Evolutionary conservation across 2,888 invertebrate species (phyloP).

Genomic region (Parapristionchus giblindavisi): DNA sequence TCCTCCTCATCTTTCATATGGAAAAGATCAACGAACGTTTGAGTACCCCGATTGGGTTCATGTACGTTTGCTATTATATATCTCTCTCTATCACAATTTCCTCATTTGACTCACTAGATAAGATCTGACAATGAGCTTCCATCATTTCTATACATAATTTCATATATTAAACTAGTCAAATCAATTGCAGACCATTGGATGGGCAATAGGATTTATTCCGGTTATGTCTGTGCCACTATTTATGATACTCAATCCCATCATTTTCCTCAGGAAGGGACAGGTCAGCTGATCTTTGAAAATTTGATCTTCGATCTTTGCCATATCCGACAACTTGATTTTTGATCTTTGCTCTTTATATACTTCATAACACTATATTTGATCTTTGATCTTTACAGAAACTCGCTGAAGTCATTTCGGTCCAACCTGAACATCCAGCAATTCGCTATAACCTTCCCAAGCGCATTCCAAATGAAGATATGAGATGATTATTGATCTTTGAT

Average conservation of each 20-base stretch:
- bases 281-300: not conserved
- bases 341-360: no score
- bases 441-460: constrained; percentile 19
- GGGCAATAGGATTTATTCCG: constrained; percentile 7
- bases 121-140: no score
- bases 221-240: constrained; percentile 17
- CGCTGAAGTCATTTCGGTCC: constrained; percentile 15
- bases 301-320: not conserved
- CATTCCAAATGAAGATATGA: no score
- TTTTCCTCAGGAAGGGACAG: constrained; percentile 23
- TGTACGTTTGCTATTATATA: not conserved
- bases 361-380: no score
- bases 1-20: constrained; percentile 12
- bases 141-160: no score
- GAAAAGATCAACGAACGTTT: constrained; percentile 1
- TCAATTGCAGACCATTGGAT: not conserved
- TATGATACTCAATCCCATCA: constrained; percentile 16
- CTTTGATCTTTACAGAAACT: not conserved
- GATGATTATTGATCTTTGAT: no score
- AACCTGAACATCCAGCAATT: constrained; percentile 24
- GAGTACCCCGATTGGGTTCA: constrained; percentile 10
- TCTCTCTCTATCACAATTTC: no score
- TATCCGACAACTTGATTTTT: no score
- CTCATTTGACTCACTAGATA: no score
- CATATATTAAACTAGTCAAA: no score